Base-by-base conservation (phyloP, 92 coral and sea anemone genomes). In the Desmophyllum pertusum region DNA sequence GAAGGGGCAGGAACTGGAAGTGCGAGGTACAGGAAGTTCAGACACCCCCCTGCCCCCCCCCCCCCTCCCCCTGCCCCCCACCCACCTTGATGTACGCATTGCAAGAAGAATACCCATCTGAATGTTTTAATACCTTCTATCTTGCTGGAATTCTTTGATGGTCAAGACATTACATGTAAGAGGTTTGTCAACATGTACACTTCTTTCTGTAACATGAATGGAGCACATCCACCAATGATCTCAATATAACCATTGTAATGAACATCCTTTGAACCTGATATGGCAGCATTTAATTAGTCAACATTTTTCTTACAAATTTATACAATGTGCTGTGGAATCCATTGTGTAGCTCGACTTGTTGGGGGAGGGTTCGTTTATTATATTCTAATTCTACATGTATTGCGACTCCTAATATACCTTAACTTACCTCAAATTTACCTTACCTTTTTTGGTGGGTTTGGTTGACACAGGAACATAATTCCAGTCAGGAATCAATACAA, bases 401-500 rank as follows among this genome's bases (percentile, higher is more conserved):
- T n/a, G n/a, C n/a, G n/a, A n/a, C n/a, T n/a, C n/a, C n/a, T n/a
- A n/a, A n/a, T n/a, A n/a, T n/a, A n/a, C n/a, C n/a, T n/a, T n/a
- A n/a, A n/a, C n/a, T n/a, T n/a, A n/a, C n/a, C n/a, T 30, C 42
- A 9, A 27, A 25, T 43, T 74, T 51, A 67, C 33, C 45, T 21
- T 65, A 23, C 30, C 17, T 21, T 13, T 46, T 29, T 27, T 46
- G 29, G 77, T 2, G 19, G 6, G 50, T 37, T 67, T 53, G 31
- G 39, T 40, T 5, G 57, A 55, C 11, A 55, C 35, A 40, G 91
- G 88, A 61, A 94, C 86, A 78, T 59, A 91, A 25, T 89, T 91
- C 95, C 93, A 94, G 17, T 76, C 88, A 73, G 90, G 90, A n/a
- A 94, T 50, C 50, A 94, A 10, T 52, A 94, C 90, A 33, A 94